Percentiles rank a stretch among this genome's conserved stretches.
These are phyloP conservation scores for Stenchaetothrips biformis DNA, from an alignment of 2,888 invertebrate genomes.

Conservation along the genomic window DNA sequence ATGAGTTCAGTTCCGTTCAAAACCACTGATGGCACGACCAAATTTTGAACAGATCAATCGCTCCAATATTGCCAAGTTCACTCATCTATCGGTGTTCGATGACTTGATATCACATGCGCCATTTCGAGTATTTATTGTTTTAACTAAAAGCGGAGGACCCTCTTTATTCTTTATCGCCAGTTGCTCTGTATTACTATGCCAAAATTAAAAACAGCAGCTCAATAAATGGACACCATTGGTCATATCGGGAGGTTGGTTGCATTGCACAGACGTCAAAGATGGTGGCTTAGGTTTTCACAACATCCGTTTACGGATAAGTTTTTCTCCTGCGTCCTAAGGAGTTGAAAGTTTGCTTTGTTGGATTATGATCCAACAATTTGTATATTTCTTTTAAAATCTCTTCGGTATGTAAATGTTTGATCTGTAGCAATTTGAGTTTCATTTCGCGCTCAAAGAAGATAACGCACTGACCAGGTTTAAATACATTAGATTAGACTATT, in stretches of 20 bases:
- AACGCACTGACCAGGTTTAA: not conserved
- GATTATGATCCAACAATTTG: not conserved
- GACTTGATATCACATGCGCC: no score
- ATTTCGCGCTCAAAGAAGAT: not conserved
- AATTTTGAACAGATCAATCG: not conserved
- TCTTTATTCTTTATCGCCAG: no score
- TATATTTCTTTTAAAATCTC: not conserved
- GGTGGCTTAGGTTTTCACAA: constrained; percentile 20
- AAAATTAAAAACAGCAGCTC: no score
- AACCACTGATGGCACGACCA: no score
- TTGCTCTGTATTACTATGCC: no score
- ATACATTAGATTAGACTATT: not conserved
- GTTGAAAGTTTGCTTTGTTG: not conserved
- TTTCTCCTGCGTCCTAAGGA: not conserved
- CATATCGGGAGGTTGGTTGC: not conserved
- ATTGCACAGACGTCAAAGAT: constrained; percentile 9
- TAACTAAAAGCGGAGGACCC: no score
- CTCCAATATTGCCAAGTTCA: not conserved
- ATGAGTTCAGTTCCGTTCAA: no score
- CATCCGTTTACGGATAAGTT: constrained; percentile 9
- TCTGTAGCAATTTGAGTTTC: not conserved
- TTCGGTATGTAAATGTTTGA: not conserved
- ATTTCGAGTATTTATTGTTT: no score
- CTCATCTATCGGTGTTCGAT: no score
- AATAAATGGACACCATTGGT: not conserved